A percentile compares a stretch with the other conserved stretches of the same genome.
Evolutionary conservation across 2,797 vertebrate species (phyloP).

Genomic region (Ctenosaura bakeri): DNA sequence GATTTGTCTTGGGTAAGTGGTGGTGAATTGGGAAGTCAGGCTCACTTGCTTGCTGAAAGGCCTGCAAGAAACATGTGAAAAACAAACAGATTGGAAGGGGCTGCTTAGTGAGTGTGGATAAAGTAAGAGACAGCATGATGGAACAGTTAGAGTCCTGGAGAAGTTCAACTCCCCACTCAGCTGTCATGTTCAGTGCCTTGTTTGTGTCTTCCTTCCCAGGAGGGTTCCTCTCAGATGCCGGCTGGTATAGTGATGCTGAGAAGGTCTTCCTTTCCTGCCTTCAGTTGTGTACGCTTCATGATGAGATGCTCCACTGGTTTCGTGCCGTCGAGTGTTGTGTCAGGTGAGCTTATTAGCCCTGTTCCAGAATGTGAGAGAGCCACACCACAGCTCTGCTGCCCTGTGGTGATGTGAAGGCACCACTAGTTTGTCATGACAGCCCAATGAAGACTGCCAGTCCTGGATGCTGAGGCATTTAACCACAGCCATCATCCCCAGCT

Average conservation of each 20-base stretch:
- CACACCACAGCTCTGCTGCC: neutral
- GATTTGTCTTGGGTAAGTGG: constrained; percentile 94
- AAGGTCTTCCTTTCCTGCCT: constrained; percentile 98
- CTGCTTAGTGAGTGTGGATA: neutral
- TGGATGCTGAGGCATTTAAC: too few relatives aligned
- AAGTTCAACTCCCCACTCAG: neutral
- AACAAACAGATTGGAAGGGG: neutral
- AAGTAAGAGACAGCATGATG: neutral
- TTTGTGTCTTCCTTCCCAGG: constrained; percentile 79
- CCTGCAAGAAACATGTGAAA: neutral
- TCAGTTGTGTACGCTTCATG: constrained; percentile 95
- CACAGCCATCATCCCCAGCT: neutral
- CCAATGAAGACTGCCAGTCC: neutral
- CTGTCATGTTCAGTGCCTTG: neutral
- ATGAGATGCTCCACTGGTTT: constrained; percentile 97
- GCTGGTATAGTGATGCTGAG: constrained; percentile 98
- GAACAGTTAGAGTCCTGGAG: neutral
- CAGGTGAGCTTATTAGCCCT: constrained; percentile 82
- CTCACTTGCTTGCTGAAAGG: neutral
- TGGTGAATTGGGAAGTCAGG: neutral
- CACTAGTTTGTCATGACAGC: neutral
- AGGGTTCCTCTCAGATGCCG: constrained; percentile 96
- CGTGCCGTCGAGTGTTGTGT: constrained; percentile 97
- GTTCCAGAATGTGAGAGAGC: fast-evolving
- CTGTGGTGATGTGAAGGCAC: neutral